A percentile compares a stretch with the other conserved stretches of the same genome.
Evolutionary conservation across 2,797 vertebrate genomes (phyloP).

Genomic region (Sebastes hopkinsi): DNA sequence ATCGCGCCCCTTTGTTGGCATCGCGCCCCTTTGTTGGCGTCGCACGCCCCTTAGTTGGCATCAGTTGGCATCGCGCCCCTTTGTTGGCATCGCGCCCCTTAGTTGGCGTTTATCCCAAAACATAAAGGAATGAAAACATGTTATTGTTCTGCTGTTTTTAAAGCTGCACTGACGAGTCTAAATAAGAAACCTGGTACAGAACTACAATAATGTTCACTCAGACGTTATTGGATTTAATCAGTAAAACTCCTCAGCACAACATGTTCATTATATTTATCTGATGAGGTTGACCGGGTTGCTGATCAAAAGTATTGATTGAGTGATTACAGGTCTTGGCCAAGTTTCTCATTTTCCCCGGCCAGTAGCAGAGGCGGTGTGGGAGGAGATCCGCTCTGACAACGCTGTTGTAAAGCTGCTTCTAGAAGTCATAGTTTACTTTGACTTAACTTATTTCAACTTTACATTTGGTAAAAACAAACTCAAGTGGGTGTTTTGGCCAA

Average conservation of each 20-base stretch:
- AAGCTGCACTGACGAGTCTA: too few species aligned
- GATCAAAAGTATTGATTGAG: neutral
- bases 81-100: too few species aligned
- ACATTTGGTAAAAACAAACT: neutral
- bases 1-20: too few species aligned
- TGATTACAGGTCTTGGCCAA: neutral
- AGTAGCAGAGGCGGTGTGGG: neutral
- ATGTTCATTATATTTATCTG: neutral
- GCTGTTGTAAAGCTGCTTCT: neutral
- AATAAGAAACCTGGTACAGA: too few species aligned
- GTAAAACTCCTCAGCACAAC: neutral
- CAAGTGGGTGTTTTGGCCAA: neutral
- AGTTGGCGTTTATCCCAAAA: too few species aligned
- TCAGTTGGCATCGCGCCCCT: too few species aligned
- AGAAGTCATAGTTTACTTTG: constrained; percentile 1
- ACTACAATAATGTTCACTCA: neutral
- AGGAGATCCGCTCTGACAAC: neutral
- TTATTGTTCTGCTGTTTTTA: too few species aligned
- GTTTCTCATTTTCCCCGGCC: neutral
- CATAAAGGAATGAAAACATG: too few species aligned
- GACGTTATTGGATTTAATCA: neutral
- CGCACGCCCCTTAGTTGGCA: too few species aligned
- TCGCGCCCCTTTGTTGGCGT: too few species aligned
- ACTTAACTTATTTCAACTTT: neutral
- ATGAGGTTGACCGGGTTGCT: neutral